Base-by-base conservation (phyloP, 2,113 vertebrate genomes). In the Cyanoramphus novaezelandiae region DNA sequence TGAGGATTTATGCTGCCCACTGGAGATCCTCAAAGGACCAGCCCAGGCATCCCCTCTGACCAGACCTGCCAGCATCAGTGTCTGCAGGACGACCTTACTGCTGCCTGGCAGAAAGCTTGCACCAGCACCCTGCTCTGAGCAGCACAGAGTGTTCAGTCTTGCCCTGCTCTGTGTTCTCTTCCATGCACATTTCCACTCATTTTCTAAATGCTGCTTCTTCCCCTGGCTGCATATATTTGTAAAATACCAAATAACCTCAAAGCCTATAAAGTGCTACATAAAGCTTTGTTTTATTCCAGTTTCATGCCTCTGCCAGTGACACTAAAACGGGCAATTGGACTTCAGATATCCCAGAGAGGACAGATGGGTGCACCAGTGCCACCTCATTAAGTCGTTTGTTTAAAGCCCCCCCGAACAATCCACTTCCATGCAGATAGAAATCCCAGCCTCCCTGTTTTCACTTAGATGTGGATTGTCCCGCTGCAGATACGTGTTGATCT, bases 371-470 rank as follows among this genome's bases (percentile, higher is more conserved):
- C 9, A 2, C 43, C 77, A 67, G 60, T 57, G 65, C 35, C 89
- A 95, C 83, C 70, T 91, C 93, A 93, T 97, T 96, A 97, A 89
- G 77, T 86, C 68, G 28, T 93, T 96, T 94, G 90, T 94, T 97
- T 96, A 68, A 92, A 80, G 14, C 24, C 47, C 41, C 41, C 49
- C 62, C 62, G 68, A 88, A 93, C 79, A 95, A 96, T 90, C 64
- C 69, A 72, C 88, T 88, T 86, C 29, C 71, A 96, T 90, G 90
- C 90, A 95, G 76, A 93, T 93, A 82, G 90, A 93, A 95, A 93
- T 84, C 47, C 52, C 52, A 94, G 57, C 92, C 90, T 79, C 65
- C 35, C 12, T 6, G 39, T 95, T 93, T 96, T 88, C 80, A 92
- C 31, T 41, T 6, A 63, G 93, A 88, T 96, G 92, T 96, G 92